Evolutionary conservation across 2,888 invertebrate genomes (phyloP).

Genomic region (Pachycephus smyrnensis): DNA sequence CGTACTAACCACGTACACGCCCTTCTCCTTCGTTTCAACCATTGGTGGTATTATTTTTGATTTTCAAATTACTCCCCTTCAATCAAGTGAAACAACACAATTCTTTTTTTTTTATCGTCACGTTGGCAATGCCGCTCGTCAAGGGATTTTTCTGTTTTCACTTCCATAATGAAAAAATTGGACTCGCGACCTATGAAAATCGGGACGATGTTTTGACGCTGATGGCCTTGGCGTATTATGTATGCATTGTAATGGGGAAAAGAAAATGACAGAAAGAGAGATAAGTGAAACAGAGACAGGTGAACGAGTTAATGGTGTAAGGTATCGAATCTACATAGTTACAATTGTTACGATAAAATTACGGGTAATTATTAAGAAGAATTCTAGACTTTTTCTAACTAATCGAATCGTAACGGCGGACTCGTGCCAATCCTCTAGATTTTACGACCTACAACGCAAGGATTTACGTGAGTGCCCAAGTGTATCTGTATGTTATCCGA

Average conservation of each 20-base stretch:
- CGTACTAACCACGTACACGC: no score
- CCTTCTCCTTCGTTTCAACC: no score
- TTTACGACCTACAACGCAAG: slow-evolving; percentile 52
- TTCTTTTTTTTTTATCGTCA: no score
- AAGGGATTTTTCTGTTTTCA: neutral
- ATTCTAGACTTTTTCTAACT: slow-evolving; percentile 66
- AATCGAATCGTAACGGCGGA: slow-evolving; percentile 55
- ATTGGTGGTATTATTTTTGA: no score
- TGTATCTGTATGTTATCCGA: no score
- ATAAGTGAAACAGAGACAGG: slow-evolving; percentile 8
- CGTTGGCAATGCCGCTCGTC: neutral
- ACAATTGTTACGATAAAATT: slow-evolving; percentile 65
- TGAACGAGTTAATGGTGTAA: slow-evolving; percentile 24
- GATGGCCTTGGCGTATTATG: no score
- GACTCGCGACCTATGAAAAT: no score
- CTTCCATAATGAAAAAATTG: no score
- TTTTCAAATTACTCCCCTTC: no score
- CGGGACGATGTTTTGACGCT: no score
- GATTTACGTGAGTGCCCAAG: no score
- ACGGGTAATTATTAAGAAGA: slow-evolving; percentile 63
- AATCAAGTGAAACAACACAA: no score
- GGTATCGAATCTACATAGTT: slow-evolving; percentile 59
- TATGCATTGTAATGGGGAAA: slow-evolving; percentile 11
- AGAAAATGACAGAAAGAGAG: slow-evolving; percentile 5
- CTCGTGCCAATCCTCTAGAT: slow-evolving; percentile 60